A percentile compares a stretch with the other conserved stretches of the same genome.
Evolutionary conservation across 2,797 vertebrate genomes (phyloP).

Genomic region (Hypotaenidia okinawae): DNA sequence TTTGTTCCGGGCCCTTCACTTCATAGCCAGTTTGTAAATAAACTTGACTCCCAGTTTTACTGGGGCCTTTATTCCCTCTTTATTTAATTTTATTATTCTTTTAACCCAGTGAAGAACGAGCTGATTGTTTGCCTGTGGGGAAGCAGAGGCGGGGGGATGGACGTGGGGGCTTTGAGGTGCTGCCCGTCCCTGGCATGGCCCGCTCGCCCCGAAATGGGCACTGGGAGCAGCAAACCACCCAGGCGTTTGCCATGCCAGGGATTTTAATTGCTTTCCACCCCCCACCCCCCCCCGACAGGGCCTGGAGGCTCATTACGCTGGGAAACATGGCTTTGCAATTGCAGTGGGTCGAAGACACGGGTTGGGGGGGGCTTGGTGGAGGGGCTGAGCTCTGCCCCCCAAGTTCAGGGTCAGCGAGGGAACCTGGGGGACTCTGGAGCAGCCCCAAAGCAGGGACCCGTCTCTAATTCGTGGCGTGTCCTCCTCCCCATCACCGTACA

Average conservation of each 20-base stretch:
- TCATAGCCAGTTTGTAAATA: constrained; percentile 40
- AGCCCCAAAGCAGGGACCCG: accelerated
- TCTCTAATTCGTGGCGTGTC: accelerated
- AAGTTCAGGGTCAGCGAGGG: background rate
- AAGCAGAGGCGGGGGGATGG: background rate
- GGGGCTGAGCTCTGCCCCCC: background rate
- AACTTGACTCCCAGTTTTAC: constrained; percentile 48
- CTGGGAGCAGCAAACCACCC: constrained; percentile 2
- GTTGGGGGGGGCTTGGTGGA: background rate
- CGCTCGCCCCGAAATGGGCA: background rate
- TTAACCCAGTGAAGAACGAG: background rate
- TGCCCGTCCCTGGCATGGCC: background rate
- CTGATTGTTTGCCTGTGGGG: background rate
- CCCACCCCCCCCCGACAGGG: background rate
- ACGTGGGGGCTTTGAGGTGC: background rate
- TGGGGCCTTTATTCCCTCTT: background rate
- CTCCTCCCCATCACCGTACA: background rate
- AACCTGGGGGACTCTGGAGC: background rate
- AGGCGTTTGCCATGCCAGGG: background rate
- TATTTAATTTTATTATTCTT: constrained; percentile 12
- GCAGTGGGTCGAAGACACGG: background rate
- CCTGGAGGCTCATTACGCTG: background rate
- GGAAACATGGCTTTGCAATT: background rate
- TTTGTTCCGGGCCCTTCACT: constrained; percentile 59
- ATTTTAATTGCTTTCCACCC: constrained; percentile 50